Percentiles rank a stretch among this genome's conserved stretches.
These are phyloP conservation scores for Xerus inauris DNA, from an alignment of 2,113 vertebrate genomes.

Conservation along the genomic window DNA sequence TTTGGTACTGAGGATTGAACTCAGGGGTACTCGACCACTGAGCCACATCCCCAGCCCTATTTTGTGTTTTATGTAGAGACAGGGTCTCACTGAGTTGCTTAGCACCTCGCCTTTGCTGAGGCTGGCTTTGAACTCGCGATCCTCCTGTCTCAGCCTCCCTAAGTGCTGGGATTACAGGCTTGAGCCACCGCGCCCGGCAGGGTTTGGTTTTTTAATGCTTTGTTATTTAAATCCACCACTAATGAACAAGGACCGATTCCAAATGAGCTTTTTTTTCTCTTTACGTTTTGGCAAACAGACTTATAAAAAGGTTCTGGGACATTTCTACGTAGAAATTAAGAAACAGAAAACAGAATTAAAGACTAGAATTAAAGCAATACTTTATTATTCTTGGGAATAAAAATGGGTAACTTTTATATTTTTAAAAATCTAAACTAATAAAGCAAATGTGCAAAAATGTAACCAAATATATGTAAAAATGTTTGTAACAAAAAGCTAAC, in stretches of 20 bases:
- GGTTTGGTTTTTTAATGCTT: too few relatives aligned
- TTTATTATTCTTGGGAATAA: conserved; percentile 21
- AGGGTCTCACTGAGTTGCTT: too few relatives aligned
- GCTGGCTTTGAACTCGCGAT: too few relatives aligned
- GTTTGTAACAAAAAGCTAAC: not conserved
- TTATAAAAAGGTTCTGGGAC: not conserved
- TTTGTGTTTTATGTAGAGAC: too few relatives aligned
- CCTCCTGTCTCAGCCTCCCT: too few relatives aligned
- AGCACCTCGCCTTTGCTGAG: too few relatives aligned
- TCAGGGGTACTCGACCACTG: too few relatives aligned
- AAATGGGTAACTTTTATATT: conserved; percentile 34
- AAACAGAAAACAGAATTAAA: conserved; percentile 1
- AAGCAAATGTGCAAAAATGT: conserved; percentile 2
- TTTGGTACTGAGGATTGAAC: too few relatives aligned
- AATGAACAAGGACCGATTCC: not conserved
- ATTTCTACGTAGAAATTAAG: conserved; percentile 26
- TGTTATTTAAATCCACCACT: not conserved
- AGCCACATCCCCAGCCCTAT: too few relatives aligned
- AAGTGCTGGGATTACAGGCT: too few relatives aligned
- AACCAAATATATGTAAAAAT: conserved; percentile 9
- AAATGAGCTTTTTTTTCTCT: not conserved
- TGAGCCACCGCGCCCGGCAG: too few relatives aligned
- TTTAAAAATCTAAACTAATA: conserved; percentile 31
- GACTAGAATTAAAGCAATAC: conserved; percentile 11
- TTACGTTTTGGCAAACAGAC: not conserved